Conservation (phyloP, 2,797 vertebrate genomes). For the Anabas testudineus region DNA sequence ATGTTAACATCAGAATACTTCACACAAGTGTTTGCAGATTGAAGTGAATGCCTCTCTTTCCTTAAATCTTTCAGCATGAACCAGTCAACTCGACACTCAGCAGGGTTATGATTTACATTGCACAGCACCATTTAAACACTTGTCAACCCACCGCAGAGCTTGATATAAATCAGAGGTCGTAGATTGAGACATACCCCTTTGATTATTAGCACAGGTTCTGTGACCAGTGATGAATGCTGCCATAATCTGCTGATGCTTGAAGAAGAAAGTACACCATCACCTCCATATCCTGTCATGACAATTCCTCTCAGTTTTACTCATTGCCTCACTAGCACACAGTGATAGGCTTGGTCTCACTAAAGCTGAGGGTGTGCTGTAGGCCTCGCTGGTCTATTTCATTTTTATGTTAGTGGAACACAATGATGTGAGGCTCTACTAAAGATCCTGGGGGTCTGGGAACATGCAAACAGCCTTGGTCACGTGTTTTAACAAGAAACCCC, state of each 20-base stretch:
- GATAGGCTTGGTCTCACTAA: slow-evolving; percentile 25
- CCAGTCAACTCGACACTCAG: slow-evolving; percentile 50
- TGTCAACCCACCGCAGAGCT: slow-evolving; percentile 68
- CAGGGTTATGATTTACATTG: slow-evolving; percentile 72
- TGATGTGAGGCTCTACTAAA: slow-evolving; percentile 19
- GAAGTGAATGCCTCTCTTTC: slow-evolving; percentile 20
- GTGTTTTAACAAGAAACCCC: not conserved
- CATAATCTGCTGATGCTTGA: slow-evolving; percentile 81
- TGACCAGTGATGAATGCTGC: slow-evolving; percentile 75
- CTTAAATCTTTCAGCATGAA: slow-evolving; percentile 52
- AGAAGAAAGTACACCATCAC: slow-evolving; percentile 77
- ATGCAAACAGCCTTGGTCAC: no score
- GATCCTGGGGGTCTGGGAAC: not conserved
- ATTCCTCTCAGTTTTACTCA: slow-evolving; percentile 60
- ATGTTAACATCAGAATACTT: not conserved
- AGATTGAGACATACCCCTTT: slow-evolving; percentile 77
- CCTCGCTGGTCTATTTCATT: slow-evolving; percentile 18
- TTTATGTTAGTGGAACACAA: slow-evolving; percentile 9
- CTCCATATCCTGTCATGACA: slow-evolving; percentile 64
- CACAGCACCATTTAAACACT: slow-evolving; percentile 75
- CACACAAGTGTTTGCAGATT: slow-evolving; percentile 43
- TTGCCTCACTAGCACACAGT: slow-evolving; percentile 26
- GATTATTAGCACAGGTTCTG: slow-evolving; percentile 73
- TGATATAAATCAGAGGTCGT: slow-evolving; percentile 75
- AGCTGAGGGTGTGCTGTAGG: slow-evolving; percentile 25